A percentile compares a stretch with the other conserved stretches of the same genome.
Conservation (phyloP, 2,113 vertebrate species). For the Pelecanoides urinatrix region DNA sequence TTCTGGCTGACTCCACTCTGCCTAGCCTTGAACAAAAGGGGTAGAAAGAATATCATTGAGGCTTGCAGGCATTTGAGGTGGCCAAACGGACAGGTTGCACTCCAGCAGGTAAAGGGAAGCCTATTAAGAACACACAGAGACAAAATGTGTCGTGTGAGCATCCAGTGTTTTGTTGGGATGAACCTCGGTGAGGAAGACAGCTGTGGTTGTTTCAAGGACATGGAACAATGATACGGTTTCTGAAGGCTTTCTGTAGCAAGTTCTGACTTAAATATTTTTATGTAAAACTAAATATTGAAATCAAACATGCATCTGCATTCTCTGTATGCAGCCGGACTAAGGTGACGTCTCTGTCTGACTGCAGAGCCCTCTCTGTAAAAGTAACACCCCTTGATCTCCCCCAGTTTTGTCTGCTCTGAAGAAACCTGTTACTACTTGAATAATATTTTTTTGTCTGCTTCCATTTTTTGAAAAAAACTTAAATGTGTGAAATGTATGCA, state of each 20-base stretch:
- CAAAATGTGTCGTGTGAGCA: constrained; percentile 15
- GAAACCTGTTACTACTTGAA: background rate
- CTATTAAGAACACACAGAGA: constrained; percentile 60
- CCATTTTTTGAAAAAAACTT: background rate
- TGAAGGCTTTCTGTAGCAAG: background rate
- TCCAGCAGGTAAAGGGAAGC: constrained; percentile 49
- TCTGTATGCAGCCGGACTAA: background rate
- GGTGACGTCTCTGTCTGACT: background rate
- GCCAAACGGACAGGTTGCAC: constrained; percentile 55
- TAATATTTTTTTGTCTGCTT: background rate
- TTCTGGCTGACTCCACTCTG: background rate
- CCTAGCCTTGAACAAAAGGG: background rate
- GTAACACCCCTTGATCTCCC: background rate
- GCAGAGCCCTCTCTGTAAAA: background rate
- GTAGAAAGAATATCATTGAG: background rate
- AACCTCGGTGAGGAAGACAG: background rate
- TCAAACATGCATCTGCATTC: background rate
- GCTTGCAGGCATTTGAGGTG: constrained; percentile 30
- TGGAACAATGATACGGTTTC: rapidly evolving
- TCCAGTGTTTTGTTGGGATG: background rate
- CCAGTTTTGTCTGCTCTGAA: background rate
- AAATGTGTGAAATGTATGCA: background rate
- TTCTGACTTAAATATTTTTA: background rate
- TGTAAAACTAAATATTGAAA: background rate
- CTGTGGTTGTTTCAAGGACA: background rate